Conservation (phyloP, 2,888 invertebrate genomes). For the Netelia melanura region DNA sequence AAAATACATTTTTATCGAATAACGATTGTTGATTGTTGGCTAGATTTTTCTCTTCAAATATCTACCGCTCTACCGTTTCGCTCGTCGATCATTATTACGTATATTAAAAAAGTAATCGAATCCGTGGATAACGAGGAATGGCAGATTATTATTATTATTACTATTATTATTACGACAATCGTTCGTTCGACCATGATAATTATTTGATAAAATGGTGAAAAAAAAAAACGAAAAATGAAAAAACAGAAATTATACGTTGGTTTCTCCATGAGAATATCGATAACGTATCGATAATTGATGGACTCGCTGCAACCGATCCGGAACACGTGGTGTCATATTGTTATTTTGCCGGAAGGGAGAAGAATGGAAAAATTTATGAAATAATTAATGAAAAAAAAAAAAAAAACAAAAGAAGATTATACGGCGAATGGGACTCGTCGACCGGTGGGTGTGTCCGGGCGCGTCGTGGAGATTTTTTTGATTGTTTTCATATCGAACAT, state of each 20-base stretch:
- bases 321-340: not conserved
- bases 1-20: slow-evolving; percentile 7
- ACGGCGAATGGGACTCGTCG: slow-evolving; percentile 68
- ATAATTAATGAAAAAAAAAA: not conserved
- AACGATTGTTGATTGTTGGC: not conserved
- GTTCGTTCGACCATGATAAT: not conserved
- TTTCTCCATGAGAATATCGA: too few species aligned
- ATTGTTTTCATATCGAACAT: slow-evolving; percentile 85
- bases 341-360: not conserved
- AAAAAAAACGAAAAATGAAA: not conserved
- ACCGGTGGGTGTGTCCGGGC: not conserved
- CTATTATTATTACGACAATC: slow-evolving; percentile 3
- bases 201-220: not conserved
- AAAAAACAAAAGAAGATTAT: slow-evolving; percentile 1
- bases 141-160: not conserved
- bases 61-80: not conserved
- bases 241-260: not conserved
- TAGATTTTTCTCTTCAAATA: not conserved
- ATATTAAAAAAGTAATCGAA: too few species aligned
- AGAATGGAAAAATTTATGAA: not conserved
- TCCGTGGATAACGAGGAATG: too few species aligned
- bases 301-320: not conserved
- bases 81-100: not conserved
- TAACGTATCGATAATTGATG: not conserved
- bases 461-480: not conserved